phyloP scores from a whole-genome alignment of 2,888 invertebrate species.

The Tinea trinotella region DNA sequence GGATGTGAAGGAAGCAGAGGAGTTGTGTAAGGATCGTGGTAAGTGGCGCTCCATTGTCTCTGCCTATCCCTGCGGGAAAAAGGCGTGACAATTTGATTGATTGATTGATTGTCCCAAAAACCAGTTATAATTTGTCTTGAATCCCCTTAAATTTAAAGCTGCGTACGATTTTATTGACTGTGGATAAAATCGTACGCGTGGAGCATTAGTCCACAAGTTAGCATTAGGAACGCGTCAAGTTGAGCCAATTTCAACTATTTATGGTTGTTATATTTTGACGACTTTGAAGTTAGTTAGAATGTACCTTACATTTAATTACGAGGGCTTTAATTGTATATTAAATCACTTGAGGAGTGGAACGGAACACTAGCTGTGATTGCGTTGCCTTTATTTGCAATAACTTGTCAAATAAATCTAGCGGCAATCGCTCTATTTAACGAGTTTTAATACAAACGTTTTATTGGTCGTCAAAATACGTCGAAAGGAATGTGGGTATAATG shows the following conservation, averaged over 20 bases:
- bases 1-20: no score
- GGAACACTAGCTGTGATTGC: conserved; percentile 16
- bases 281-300: conserved; percentile 13
- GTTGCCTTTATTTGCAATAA: conserved; percentile 38
- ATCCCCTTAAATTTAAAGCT: no score
- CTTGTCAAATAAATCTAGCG: conserved; percentile 48
- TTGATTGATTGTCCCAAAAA: no score
- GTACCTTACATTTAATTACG: conserved; percentile 18
- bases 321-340: conserved; percentile 18
- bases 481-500: conserved; percentile 20
- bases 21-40: no score
- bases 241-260: conserved; percentile 17
- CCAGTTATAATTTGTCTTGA: no score
- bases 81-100: no score
- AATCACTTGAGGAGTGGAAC: conserved; percentile 16
- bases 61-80: no score
- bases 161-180: no score
- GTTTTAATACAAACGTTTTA: conserved; percentile 39
- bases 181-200: no score
- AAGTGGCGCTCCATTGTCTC: no score
- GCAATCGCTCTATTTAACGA: conserved; percentile 31
- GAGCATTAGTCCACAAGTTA: no score
- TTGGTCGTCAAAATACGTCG: conserved; percentile 33
- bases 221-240: not conserved
- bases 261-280: conserved; percentile 16